A percentile compares a stretch with the other conserved stretches of the same genome.
Evolutionary conservation across 2,797 vertebrate species (phyloP).

Genomic region (Etheostoma perlongum): DNA sequence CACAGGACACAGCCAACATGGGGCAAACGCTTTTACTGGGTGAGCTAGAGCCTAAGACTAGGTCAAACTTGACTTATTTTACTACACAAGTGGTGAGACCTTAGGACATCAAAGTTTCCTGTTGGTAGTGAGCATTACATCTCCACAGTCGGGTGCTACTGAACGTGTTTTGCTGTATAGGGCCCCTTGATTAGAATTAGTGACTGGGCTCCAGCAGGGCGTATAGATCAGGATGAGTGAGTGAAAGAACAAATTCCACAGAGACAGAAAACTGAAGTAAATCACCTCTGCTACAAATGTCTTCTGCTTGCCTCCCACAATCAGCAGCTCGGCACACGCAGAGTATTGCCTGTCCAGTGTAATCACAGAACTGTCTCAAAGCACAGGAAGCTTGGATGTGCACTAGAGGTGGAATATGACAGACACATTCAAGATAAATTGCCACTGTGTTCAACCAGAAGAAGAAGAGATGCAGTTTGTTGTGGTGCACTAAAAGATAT

Average conservation of each 20-base stretch:
- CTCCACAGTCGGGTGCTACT: background rate
- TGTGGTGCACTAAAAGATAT: background rate
- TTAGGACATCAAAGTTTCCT: background rate
- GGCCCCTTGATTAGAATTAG: conserved; percentile 25
- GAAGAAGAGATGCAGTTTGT: background rate
- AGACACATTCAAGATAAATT: conserved; percentile 46
- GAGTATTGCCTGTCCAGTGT: conserved; percentile 60
- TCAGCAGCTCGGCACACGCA: conserved; percentile 39
- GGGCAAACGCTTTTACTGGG: too few species aligned
- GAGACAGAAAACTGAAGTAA: conserved; percentile 53
- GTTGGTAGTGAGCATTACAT: too few species aligned
- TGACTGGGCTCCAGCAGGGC: conserved; percentile 31
- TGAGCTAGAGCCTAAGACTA: too few species aligned
- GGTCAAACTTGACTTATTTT: background rate
- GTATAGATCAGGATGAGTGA: conserved; percentile 1
- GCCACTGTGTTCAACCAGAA: conserved; percentile 23
- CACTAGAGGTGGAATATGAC: conserved; percentile 54
- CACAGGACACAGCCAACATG: too few species aligned
- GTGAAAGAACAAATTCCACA: conserved; percentile 31
- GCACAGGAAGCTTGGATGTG: conserved; percentile 44
- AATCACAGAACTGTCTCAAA: conserved; percentile 60
- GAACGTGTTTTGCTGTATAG: conserved; percentile 11
- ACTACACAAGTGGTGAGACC: fast-evolving
- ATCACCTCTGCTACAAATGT: conserved; percentile 57
- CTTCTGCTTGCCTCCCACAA: conserved; percentile 45